Evolutionary conservation across 1,140 invertebrate species (phyloP), one percentile per base, ranked within the genome.

Genomic region (Fragariocoptes setiger): DNA sequence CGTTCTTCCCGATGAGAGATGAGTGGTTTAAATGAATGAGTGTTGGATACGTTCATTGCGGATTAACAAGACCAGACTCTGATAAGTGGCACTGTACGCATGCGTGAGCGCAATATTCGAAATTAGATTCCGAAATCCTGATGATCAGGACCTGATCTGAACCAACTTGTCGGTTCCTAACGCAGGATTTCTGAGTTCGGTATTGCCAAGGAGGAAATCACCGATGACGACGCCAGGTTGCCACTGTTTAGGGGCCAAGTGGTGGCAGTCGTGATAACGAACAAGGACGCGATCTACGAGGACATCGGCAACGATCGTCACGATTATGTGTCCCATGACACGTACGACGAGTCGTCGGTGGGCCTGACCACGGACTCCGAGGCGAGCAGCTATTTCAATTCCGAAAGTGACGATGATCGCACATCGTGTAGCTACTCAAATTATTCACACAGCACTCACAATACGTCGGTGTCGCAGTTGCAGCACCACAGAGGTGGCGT

Each of bases 181-280:
- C n/a, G n/a, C n/a, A n/a, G n/a, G n/a, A n/a, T n/a, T n/a, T n/a
- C n/a, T 64, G 86, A 94, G 65, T 92, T 95, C 59, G 90, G 85
- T 17, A 79, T 88, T 51, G 83, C 90, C 18, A 90, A 90, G 65
- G 85, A 92, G 65, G 86, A 97, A 65, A 92, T 97, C 44, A 70
- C 83, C 48, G 86, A 97, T 56, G 88, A 97, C 61, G 71, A 76
- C 56, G 77, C 83, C 44, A 74, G 76, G 62, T 63, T 97, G 50
- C 86, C 85, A 42, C 88, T 79, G 63, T 92, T 92, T 60, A 88
- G 92, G 63, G 82, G 85, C 50, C 67, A 82, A 57, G 82, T 95
- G 48, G 79, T 94, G 44, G 86, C 83, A 42, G 94, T 83, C 82
- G 74, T 79, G 65, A 65, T 68, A 50, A 8, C 15, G 15, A 8